Evolutionary conservation across 2,888 invertebrate species (phyloP), one percentile per base, ranked within the genome.

Genomic region (Ceriagrion tenellum): DNA sequence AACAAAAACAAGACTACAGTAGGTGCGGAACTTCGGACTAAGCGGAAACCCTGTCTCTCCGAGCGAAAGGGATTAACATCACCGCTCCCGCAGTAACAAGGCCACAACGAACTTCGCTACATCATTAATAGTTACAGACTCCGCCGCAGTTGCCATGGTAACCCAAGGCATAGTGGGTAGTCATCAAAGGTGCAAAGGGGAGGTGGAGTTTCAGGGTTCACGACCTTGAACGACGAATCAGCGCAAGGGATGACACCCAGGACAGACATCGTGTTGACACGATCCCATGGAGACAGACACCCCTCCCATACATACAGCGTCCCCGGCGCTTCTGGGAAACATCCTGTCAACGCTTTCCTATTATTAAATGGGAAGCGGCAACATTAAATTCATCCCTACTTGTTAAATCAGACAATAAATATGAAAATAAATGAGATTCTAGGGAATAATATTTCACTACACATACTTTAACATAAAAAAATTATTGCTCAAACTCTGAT

Each of bases 141-240:
- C 81, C n/a, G 13, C 81, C 81, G 30, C 13, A 10, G 81, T 81
- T 81, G 4, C 81, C 35, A 81, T 81, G 35, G 35, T 13, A 81
- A 81, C 81, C 16, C 81, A 3, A 0, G 30, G 16, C 30, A 81
- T 81, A 35, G 55, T 55, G 47, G 13, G 10, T 12, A 13, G 4
- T 12, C 12, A 35, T 10, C 13, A 40, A 18, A 20, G 47, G 88
- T 47, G 88, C 55, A 55, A 47, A 55, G 47, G 55, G 30, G 12
- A n/a, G 74, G 30, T 81, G 74, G 69, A 2, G 13, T 81, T 81
- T 55, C n/a, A 6, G 89, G 35, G 89, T 81, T 30, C 13, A 35
- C 81, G 81, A 18, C 81, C 81, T 81, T 81, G 81, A 81, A 81
- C 35, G 81, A 81, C 81, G 35, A 81, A 81, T 81, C 35, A 81